phyloP scores from a whole-genome alignment of 2,113 vertebrate species.

The Triplophysa tibetana region DNA sequence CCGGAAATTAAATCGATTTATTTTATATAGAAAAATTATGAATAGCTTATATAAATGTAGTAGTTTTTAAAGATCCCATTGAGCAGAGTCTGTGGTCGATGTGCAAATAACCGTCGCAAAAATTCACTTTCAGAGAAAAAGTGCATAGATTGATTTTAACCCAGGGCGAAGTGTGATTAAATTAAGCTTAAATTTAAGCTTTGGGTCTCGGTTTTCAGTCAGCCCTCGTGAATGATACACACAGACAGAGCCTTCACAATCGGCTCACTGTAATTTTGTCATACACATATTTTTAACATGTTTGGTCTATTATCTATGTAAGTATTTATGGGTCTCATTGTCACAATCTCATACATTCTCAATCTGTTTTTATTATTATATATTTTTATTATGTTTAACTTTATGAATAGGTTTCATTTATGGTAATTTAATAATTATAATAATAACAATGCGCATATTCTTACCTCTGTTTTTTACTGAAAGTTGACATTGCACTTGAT shows the following conservation, averaged over 20 bases:
- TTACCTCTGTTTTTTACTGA: too few species aligned
- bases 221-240: conserved; percentile 20
- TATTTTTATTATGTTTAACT: too few species aligned
- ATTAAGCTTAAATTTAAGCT: conserved; percentile 27
- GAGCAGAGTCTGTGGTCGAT: neutral
- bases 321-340: too few species aligned
- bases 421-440: too few species aligned
- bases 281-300: neutral
- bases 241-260: neutral
- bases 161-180: conserved; percentile 28
- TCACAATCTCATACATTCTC: neutral
- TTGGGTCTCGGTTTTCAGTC: conserved; percentile 9
- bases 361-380: too few species aligned
- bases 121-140: neutral
- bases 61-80: neutral
- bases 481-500: too few species aligned
- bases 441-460: too few species aligned
- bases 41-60: neutral
- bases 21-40: neutral
- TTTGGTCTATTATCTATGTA: neutral
- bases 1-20: too few species aligned
- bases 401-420: too few species aligned
- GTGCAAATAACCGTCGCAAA: conserved; percentile 7
- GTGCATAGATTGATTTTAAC: conserved; percentile 28
- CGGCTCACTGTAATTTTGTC: neutral